Percentiles rank a stretch among this genome's conserved stretches.
These are phyloP conservation scores for Podarcis lilfordi DNA, from an alignment of 2,797 vertebrate species.

Conservation along the genomic window DNA sequence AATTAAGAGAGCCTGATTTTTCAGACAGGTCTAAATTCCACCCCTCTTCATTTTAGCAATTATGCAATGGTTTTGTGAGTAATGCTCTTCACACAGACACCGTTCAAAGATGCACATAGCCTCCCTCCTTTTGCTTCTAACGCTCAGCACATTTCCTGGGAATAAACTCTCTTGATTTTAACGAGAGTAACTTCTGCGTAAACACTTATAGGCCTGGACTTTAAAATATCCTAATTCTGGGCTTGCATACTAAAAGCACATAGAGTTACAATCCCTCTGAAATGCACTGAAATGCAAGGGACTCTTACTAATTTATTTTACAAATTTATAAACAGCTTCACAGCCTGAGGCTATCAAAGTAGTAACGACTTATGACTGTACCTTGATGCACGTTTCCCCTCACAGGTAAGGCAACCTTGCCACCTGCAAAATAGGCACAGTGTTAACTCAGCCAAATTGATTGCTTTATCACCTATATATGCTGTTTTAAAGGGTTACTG, in stretches of 20 bases:
- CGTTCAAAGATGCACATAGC: not conserved
- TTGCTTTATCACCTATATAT: not conserved
- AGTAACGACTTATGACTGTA: not conserved
- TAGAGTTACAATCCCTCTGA: accelerated
- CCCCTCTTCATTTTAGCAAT: not conserved
- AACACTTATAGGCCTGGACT: not conserved
- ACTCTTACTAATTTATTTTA: too few species aligned
- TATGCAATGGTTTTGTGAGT: not conserved
- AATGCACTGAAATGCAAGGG: not conserved
- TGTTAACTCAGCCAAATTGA: not conserved
- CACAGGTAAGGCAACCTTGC: too few species aligned
- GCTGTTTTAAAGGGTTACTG: not conserved
- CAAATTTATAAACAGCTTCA: too few species aligned
- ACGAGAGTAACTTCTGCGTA: not conserved
- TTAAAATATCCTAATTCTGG: not conserved
- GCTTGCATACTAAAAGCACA: not conserved
- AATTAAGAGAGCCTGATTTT: not conserved
- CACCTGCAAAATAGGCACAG: too few species aligned
- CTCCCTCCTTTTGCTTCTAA: not conserved
- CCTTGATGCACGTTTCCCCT: not conserved
- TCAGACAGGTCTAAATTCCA: not conserved
- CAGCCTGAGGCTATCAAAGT: too few species aligned
- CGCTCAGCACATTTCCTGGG: not conserved
- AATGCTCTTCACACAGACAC: not conserved
- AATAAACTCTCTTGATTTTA: not conserved